Base-by-base conservation (phyloP, 2,797 vertebrate species). In the Anguilla marmorata region DNA sequence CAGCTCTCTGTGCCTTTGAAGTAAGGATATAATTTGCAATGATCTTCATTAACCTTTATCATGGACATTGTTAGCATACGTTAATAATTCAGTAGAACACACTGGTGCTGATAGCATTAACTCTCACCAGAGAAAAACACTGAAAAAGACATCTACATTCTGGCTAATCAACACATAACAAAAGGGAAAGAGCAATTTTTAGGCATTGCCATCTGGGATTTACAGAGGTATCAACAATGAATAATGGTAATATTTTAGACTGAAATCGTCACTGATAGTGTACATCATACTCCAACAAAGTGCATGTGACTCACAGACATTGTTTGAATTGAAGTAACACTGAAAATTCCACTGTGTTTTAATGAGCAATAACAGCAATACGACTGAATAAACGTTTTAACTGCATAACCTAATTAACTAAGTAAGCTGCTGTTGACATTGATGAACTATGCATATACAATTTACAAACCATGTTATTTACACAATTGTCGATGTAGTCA, bases 21-120 rank as follows among this genome's bases (percentile, higher is more conserved):
- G 48, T n/a, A 84, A 72, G 19, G 21, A 12, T 24, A 86, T 86
- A 30, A 60, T 48, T 84, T 84, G 54, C 80, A 76, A 56, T 30
- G 9, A 80, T 41, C 6, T 85, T 16, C 24, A 79, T n/a, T 58
- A 27, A 72, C 88, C 66, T 87, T 85, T 69, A 76, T 45, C 63
- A 9, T 12, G 63, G 30, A 11, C 33, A 21, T 45, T 45, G 60
- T 79, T 33, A 56, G 63, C 56, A 58, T 48, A 56, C 30, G 50
- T 87, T 74, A 85, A 87, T 85, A 52, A 89, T 87, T 87, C n/a
- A 87, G 37, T 37, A 85, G 48, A 74, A 85, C 84, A 85, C 85
- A 69, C 56, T 14, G 56, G 66, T 48, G 82, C 85, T 63, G 74
- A 41, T 16, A 85, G 86, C 24, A 82, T 37, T 52, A 76, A 66